These are phyloP conservation scores for Pseudomyrmex dendroicus DNA, from an alignment of 1,140 invertebrate genomes.

Conservation along the genomic window DNA sequence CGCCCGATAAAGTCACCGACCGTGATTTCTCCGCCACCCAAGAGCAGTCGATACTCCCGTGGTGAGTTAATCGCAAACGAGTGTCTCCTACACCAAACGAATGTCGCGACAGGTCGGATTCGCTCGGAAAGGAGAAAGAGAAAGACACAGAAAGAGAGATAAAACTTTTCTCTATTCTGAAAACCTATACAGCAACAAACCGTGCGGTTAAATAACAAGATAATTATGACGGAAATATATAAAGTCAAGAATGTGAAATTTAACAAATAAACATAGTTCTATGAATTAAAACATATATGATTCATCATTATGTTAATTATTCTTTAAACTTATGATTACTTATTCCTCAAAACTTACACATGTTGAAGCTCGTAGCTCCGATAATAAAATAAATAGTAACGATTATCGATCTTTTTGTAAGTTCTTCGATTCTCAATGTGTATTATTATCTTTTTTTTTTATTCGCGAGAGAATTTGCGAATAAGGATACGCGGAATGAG, in stretches of 20 bases:
- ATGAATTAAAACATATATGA: constrained; percentile 2
- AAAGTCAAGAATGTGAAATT: neutral
- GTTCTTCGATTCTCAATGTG: neutral
- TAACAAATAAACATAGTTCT: constrained; percentile 14
- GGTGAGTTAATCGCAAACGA: constrained; percentile 13
- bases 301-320: neutral
- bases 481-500: constrained; percentile 3
- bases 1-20: constrained; percentile 43
- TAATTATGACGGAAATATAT: constrained; percentile 3
- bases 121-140: neutral
- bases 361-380: neutral
- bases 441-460: neutral
- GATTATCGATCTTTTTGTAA: neutral
- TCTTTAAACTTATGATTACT: neutral
- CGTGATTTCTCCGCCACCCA: constrained; percentile 27
- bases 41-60: constrained; percentile 37
- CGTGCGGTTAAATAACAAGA: constrained; percentile 8
- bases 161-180: constrained; percentile 3
- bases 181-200: neutral
- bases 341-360: neutral
- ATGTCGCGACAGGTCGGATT: neutral
- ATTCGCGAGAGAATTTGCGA: constrained; percentile 16
- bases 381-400: neutral
- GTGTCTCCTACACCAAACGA: neutral
- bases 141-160: neutral